Conservation (phyloP, 2,113 vertebrate genomes). For the Carassius auratus region DNA sequence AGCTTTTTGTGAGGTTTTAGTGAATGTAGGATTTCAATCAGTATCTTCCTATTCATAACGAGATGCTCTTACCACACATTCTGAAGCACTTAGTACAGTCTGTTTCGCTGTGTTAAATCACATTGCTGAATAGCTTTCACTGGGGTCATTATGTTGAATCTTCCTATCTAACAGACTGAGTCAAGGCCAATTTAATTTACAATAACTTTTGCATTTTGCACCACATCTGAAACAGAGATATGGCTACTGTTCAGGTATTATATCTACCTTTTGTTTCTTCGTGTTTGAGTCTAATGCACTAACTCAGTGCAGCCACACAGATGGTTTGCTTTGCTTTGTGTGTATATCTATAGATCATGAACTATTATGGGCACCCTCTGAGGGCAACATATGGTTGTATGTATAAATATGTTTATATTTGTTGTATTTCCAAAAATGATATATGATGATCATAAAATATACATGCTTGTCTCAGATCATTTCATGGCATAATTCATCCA, state of each 20-base stretch:
- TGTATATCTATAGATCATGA: not conserved
- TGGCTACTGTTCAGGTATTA: not conserved
- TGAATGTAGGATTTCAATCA: not conserved
- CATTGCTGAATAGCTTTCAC: constrained; percentile 5
- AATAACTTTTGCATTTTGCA: constrained; percentile 1
- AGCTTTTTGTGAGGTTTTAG: not conserved
- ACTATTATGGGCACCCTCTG: not conserved
- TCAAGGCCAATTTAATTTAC: not conserved
- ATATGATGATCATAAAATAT: constrained; percentile 47
- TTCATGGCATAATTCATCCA: constrained; percentile 16
- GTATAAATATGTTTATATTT: not conserved
- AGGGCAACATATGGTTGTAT: constrained; percentile 24
- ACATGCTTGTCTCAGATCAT: constrained; percentile 28
- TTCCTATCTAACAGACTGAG: not conserved
- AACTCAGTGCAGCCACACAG: not conserved
- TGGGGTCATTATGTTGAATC: constrained; percentile 17
- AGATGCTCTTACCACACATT: not conserved
- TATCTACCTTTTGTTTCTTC: not conserved
- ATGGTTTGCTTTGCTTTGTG: constrained; percentile 3
- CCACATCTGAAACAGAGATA: not conserved
- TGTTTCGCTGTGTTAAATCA: constrained; percentile 1
- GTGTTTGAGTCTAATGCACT: constrained; percentile 2
- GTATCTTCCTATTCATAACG: not conserved
- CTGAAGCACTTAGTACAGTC: constrained; percentile 13
- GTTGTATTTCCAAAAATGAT: constrained; percentile 23